Conservation (phyloP, 2,888 invertebrate genomes). For the Argynnis bischoffii region DNA sequence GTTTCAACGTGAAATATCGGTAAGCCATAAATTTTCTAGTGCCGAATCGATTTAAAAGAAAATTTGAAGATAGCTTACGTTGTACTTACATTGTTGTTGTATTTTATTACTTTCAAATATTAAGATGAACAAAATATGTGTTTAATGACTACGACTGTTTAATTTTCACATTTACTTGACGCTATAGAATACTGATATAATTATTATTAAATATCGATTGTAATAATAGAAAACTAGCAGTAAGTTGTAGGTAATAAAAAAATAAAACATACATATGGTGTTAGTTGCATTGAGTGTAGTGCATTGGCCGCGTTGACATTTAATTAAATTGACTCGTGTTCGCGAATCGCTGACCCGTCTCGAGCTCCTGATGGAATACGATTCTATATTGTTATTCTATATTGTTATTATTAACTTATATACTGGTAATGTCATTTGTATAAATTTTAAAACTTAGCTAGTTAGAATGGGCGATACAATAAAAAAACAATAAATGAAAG, state of each 20-base stretch:
- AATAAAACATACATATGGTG: conserved; percentile 5
- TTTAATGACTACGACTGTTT: too few species aligned
- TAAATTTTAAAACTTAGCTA: too few species aligned
- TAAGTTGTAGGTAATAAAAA: not conserved
- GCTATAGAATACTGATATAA: not conserved
- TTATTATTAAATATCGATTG: not conserved
- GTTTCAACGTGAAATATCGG: conserved; percentile 24
- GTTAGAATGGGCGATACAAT: too few species aligned
- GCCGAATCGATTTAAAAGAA: conserved; percentile 5
- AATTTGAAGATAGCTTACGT: not conserved
- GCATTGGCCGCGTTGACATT: conserved; percentile 69
- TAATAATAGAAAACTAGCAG: not conserved
- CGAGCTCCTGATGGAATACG: conserved; percentile 45
- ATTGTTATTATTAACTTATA: too few species aligned
- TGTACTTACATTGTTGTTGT: not conserved
- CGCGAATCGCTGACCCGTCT: conserved; percentile 58
- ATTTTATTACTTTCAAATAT: not conserved
- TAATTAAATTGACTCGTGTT: conserved; percentile 69
- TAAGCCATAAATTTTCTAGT: conserved; percentile 13
- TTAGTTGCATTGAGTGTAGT: conserved; percentile 46
- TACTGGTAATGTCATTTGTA: conserved; percentile 20
- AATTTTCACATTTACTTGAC: too few species aligned
- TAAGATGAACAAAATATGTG: too few species aligned
- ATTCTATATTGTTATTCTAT: conserved; percentile 44
- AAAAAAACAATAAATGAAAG: too few species aligned